Base-by-base conservation (phyloP, 2,888 invertebrate genomes). In the Pogonocherus hispidulus region DNA sequence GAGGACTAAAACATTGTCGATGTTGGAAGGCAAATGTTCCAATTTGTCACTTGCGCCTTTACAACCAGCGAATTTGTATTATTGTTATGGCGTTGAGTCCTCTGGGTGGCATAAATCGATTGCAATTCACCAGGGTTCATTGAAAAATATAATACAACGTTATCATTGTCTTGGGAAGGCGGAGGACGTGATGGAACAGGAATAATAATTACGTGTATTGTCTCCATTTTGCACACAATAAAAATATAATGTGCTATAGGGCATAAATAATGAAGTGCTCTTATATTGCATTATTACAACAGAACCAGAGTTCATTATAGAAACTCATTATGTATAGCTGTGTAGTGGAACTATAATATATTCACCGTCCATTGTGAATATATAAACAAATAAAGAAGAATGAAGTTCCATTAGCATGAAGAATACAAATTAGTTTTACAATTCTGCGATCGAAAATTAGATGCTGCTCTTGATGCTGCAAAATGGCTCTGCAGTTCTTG, bases 1-100 rank as follows among this genome's bases (percentile, higher is more conserved):
- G 47, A 60, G 11, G 51, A 37, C 68, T 73, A 63, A 69, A 75
- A 76, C 76, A 75, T 75, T 77, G 74, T 71, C 75, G 52, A 74
- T 69, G 47, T 19, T 47, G 22, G 51, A 59, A 37, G 37, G 62
- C 62, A 51, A 62, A 62, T 35, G 67, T 65, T 64, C 71, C 66
- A 69, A 72, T 74, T 71, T 74, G 72, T 72, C 74, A 74, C 72
- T 68, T 66, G 16, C 66, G 47, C 65, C 63, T 68, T 67, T 60
- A 65, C 69, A 54, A 55, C 68, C 52, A 22, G 14, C 22, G 41
- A 35, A 66, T 60, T 62, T 60, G 54, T 55, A 44, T 35, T 46
- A 66, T 44, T 44, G 44, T 66, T 52, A 20, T 27, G 44, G 46
- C 52, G 5, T 32, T 11, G 32, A 32, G 32, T 32, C 32, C 32